phyloP scores from a whole-genome alignment of 2,113 vertebrate species.

The Etheostoma spectabile region DNA sequence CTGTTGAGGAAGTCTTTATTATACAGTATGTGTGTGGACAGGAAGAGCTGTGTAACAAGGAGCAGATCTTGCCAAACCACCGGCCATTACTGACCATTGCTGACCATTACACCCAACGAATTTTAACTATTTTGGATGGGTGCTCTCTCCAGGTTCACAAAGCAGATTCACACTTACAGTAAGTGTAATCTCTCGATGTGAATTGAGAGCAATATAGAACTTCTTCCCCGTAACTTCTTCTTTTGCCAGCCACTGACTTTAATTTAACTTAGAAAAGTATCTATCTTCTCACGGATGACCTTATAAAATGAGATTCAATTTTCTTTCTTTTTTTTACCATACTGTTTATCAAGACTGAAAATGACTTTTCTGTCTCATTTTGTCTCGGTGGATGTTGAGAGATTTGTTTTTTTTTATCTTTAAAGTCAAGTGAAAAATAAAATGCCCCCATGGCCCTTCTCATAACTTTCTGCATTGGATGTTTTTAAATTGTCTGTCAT shows the following conservation, averaged over 20 bases:
- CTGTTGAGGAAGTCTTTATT: conserved; percentile 77
- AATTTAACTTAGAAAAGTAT: conserved; percentile 19
- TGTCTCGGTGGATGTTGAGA: conserved; percentile 32
- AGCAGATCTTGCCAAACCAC: conserved; percentile 73
- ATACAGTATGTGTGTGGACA: conserved; percentile 73
- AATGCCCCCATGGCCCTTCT: not conserved
- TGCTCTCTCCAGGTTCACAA: conserved; percentile 63
- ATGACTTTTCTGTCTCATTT: conserved; percentile 12
- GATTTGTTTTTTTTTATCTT: conserved; percentile 44
- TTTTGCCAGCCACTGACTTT: conserved; percentile 23
- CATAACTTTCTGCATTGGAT: not conserved
- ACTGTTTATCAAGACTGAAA: conserved; percentile 52
- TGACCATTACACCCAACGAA: conserved; percentile 76
- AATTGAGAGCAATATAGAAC: not conserved
- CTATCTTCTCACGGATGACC: conserved; percentile 29
- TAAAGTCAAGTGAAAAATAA: conserved; percentile 5
- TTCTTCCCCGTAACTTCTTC: not conserved
- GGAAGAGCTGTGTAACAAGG: conserved; percentile 72
- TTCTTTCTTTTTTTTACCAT: conserved; percentile 26
- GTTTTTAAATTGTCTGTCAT: not conserved
- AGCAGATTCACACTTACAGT: conserved; percentile 51
- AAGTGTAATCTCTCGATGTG: conserved; percentile 16
- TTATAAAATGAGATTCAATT: conserved; percentile 51
- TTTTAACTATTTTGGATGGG: conserved; percentile 67
- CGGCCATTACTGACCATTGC: conserved; percentile 78